Base-by-base conservation (phyloP, 2,113 vertebrate genomes). In the Pao palembangensis region DNA sequence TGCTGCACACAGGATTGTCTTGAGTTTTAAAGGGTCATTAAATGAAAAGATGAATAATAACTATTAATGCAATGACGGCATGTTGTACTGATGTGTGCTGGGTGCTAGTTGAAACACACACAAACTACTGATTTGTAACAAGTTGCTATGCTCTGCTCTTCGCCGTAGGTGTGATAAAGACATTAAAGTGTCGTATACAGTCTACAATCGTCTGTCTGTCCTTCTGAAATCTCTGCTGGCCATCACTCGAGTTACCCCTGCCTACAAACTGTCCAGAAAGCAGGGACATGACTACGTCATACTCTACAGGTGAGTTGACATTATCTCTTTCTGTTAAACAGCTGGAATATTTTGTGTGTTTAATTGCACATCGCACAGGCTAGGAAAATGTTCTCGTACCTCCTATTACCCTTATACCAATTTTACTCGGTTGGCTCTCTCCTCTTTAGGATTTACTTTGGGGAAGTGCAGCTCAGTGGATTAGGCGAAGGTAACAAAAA, bases 281-380 rank as follows among this genome's bases (percentile, higher is more conserved):
- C 97, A 99, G 87, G 97, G 97, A 42, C 97, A 98, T 38, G 96
- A 99, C 85, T 99, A 98, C 64, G 96, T 99, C 79, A 99, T 99
- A 79, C 75, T 99, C 57, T 99, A 99, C 90, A 97, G 97, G 97
- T 98, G 90, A 85, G 63, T 28, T 23, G 10, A 21, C 47, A 6
- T 2, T 1, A 28, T 28, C 0, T 4, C 18, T 17, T 38, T 34
- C 20, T 1, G 4, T 28, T 5, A 28, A 28, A 28, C 25, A 28
- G 25, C 25, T 28, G 25, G 5, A 5, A 28, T 6, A 28, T 3
- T 5, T 28, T 28, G 25, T 28, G 25, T 28, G 4, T 28, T 28
- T 28, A 28, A 28, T 7, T 28, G 25, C 5, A 28, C 2, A 28
- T 7, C 5, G 25, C 6, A 28, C 21, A 23, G 3, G 3, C 21